Percentiles rank a stretch among this genome's conserved stretches.
Conservation (phyloP, 2,113 vertebrate genomes). For the Brachypodius melanocephalos region DNA sequence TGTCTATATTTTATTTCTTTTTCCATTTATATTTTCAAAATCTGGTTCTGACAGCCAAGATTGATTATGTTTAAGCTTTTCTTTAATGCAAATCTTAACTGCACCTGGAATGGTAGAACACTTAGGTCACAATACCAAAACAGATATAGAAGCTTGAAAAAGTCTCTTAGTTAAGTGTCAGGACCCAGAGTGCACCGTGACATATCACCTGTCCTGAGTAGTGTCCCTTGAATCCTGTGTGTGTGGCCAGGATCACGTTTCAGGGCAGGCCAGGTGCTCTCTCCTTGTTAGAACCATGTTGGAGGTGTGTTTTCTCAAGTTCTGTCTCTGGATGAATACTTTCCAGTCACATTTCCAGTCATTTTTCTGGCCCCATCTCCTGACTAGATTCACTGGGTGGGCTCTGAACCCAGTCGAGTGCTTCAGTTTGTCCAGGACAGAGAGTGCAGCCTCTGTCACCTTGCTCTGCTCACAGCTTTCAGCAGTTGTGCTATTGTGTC, state of each 20-base stretch:
- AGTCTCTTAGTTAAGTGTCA: background rate
- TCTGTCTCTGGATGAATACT: background rate
- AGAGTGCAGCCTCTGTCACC: background rate
- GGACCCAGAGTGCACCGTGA: background rate
- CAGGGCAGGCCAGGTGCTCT: rapidly evolving
- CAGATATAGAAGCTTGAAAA: background rate
- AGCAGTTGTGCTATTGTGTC: background rate
- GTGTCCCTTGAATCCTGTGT: rapidly evolving
- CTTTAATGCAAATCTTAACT: background rate
- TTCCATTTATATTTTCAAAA: background rate
- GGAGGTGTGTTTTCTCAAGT: background rate
- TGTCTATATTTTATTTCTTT: background rate
- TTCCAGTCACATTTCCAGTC: background rate
- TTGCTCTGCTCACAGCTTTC: background rate
- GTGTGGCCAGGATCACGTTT: background rate
- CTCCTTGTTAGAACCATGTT: background rate
- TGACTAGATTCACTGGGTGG: background rate
- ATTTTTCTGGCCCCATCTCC: background rate
- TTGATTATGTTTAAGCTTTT: background rate
- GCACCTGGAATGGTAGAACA: background rate
- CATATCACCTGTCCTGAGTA: background rate
- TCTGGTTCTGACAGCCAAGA: background rate
- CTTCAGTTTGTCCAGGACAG: background rate
- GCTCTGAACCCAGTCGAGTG: background rate
- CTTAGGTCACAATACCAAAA: background rate